Evolutionary conservation across 2,888 invertebrate genomes (phyloP).

Genomic region (Julus scandinavius): DNA sequence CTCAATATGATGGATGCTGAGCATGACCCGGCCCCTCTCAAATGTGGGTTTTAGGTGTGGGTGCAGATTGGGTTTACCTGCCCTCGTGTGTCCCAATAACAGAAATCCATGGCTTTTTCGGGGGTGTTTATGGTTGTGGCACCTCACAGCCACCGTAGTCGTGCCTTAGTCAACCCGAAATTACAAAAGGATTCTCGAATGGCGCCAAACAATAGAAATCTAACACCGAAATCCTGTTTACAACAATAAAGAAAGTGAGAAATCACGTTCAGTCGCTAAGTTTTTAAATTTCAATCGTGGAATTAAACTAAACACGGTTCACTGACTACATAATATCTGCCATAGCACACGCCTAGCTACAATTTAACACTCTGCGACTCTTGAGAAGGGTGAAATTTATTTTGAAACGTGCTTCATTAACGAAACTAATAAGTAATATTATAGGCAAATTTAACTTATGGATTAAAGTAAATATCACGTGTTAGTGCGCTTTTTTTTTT

Average conservation of each 20-base stretch:
- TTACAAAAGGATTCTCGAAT: slow-evolving; percentile 38
- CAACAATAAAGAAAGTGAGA: slow-evolving; percentile 17
- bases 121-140: slow-evolving; percentile 15
- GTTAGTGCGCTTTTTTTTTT: background rate
- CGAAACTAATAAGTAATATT: background rate
- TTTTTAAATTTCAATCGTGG: slow-evolving; percentile 39
- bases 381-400: background rate
- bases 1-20: background rate
- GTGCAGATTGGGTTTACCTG: slow-evolving; percentile 19
- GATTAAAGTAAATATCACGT: background rate
- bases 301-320: slow-evolving; percentile 35
- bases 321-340: slow-evolving; percentile 35
- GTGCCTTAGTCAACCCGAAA: slow-evolving; percentile 30
- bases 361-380: background rate
- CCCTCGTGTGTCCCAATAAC: background rate
- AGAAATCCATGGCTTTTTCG: background rate
- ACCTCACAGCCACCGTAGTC: slow-evolving; percentile 1
- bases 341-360: slow-evolving; percentile 20
- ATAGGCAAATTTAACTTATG: too few relatives aligned
- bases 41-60: slow-evolving; percentile 7
- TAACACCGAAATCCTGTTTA: background rate
- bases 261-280: slow-evolving; percentile 30
- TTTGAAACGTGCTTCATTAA: slow-evolving; percentile 11
- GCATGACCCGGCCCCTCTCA: background rate
- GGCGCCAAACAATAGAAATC: slow-evolving; percentile 36